Evolutionary conservation across 1,140 invertebrate genomes (phyloP).

Genomic region (Heterodera schachtii): DNA sequence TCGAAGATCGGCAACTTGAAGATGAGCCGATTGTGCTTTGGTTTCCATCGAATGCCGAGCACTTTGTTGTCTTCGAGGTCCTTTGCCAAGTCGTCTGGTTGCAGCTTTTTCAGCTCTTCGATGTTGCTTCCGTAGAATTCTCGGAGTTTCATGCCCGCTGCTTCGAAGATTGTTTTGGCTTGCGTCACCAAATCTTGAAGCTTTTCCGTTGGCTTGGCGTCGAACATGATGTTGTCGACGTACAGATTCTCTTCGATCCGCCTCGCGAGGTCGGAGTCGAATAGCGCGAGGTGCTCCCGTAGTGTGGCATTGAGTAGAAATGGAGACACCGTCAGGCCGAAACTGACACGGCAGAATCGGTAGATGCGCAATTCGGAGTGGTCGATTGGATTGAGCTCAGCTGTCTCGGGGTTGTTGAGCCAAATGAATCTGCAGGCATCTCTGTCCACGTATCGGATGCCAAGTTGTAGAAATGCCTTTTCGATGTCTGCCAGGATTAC

Average conservation of each 20-base stretch:
- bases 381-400: no score
- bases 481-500: not conserved
- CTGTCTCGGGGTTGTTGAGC: no score
- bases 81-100: not conserved
- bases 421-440: no score
- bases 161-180: not conserved
- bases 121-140: not conserved
- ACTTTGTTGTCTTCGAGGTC: not conserved
- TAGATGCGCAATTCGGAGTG: no score
- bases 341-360: not conserved
- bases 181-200: not conserved
- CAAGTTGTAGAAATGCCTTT: no score
- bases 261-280: not conserved
- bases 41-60: not conserved
- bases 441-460: no score
- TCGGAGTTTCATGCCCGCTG: not conserved
- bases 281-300: not conserved
- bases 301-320: conserved; percentile 1
- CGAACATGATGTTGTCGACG: conserved; percentile 18
- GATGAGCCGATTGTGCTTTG: not conserved
- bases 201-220: not conserved
- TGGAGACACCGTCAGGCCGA: conserved; percentile 10
- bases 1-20: conserved; percentile 1
- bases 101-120: not conserved
- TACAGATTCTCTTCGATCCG: conserved; percentile 3